Conservation (phyloP, 2,888 invertebrate species). For the Eupithecia pulchellata region DNA sequence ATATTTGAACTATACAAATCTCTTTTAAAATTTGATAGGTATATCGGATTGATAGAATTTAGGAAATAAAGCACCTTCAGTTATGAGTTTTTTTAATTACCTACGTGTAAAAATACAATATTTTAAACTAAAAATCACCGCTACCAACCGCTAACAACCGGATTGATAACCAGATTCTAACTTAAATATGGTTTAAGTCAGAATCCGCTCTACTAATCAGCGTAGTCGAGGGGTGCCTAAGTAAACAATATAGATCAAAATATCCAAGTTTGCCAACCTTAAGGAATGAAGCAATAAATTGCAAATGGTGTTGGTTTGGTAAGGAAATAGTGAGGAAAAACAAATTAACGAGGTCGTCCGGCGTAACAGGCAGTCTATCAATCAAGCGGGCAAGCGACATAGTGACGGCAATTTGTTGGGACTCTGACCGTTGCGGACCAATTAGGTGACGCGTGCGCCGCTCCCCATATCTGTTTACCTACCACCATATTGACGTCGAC, state of each 20-base stretch:
- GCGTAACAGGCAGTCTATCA: slow-evolving; percentile 78
- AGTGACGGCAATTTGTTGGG: slow-evolving; percentile 48
- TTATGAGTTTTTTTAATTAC: neutral
- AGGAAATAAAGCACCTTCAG: neutral
- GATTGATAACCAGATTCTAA: neutral
- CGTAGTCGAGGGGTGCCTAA: neutral
- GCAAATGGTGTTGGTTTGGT: slow-evolving; percentile 20
- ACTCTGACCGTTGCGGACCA: slow-evolving; percentile 47
- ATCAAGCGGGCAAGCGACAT: slow-evolving; percentile 62
- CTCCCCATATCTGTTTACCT: slow-evolving; percentile 64
- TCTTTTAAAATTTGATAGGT: too few relatives aligned
- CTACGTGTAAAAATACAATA: too few relatives aligned
- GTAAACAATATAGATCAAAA: neutral
- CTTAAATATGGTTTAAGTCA: neutral
- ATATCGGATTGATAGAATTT: too few relatives aligned
- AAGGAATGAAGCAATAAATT: slow-evolving; percentile 19
- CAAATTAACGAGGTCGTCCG: slow-evolving; percentile 71
- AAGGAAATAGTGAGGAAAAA: slow-evolving; percentile 62
- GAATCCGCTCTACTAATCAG: neutral
- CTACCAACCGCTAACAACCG: neutral
- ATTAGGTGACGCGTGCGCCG: slow-evolving; percentile 76
- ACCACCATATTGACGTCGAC: slow-evolving; percentile 22
- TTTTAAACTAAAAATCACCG: neutral
- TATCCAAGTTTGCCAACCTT: slow-evolving; percentile 52
- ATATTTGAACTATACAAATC: neutral